Conservation (phyloP, 2,797 vertebrate genomes). For the Petrocephalus sullivani region DNA sequence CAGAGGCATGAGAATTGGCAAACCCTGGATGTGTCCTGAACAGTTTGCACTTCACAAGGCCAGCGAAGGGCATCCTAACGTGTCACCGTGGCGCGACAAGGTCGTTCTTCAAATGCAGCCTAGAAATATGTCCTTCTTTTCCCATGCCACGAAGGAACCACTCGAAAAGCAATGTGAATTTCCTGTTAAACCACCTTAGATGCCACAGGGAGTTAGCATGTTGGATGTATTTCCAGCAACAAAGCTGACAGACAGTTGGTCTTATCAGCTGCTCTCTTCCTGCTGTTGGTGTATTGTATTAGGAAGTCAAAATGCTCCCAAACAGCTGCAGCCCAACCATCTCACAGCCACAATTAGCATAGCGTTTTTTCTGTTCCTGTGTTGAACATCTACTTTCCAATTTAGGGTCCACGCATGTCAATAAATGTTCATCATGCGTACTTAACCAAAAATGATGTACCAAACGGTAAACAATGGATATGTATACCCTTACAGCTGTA, state of each 20-base stretch:
- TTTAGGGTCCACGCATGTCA: background rate
- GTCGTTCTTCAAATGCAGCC: background rate
- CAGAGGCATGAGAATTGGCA: background rate
- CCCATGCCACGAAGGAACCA: background rate
- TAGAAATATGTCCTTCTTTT: background rate
- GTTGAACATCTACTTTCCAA: background rate
- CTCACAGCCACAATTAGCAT: no score
- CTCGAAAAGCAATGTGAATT: background rate
- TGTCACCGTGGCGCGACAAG: background rate
- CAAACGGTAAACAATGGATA: background rate
- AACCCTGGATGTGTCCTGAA: background rate
- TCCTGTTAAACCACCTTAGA: no score
- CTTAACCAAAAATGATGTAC: background rate
- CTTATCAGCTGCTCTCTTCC: no score
- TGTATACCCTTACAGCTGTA: background rate
- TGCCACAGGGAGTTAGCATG: no score
- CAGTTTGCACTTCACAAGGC: background rate
- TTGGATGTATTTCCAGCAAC: no score
- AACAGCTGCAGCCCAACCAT: no score
- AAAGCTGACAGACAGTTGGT: no score
- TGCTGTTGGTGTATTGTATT: no score
- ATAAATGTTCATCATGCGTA: background rate
- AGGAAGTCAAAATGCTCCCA: no score
- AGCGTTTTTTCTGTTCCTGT: background rate
- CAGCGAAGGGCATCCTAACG: background rate